These are phyloP conservation scores for Harpagifer antarcticus DNA, from an alignment of 2,797 vertebrate genomes.

Conservation along the genomic window DNA sequence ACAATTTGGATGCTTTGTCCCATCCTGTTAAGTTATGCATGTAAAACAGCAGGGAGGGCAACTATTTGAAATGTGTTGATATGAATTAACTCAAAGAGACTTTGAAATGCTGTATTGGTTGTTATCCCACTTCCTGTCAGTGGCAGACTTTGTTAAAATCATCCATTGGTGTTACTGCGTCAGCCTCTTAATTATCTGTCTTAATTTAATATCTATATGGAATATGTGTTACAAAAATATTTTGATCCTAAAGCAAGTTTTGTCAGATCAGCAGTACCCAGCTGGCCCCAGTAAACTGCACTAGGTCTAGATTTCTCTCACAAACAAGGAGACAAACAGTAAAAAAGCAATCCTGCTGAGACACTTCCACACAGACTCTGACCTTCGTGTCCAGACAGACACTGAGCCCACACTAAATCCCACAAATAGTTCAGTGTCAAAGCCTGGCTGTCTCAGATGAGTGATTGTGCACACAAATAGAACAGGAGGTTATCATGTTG, in stretches of 20 bases:
- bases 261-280: neutral
- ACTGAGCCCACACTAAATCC: slow-evolving; percentile 33
- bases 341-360: neutral
- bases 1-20: slow-evolving; percentile 18
- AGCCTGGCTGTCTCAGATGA: slow-evolving; percentile 37
- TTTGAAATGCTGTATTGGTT: slow-evolving; percentile 27
- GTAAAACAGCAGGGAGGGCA: slow-evolving; percentile 32
- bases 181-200: neutral
- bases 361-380: slow-evolving; percentile 36
- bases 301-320: slow-evolving; percentile 7
- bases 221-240: slow-evolving; percentile 9
- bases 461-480: slow-evolving; percentile 50
- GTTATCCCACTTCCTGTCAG: neutral
- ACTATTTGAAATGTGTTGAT: slow-evolving; percentile 32
- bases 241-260: slow-evolving; percentile 1
- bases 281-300: slow-evolving; percentile 4
- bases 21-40: slow-evolving; percentile 36
- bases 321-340: slow-evolving; percentile 23
- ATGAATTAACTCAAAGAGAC: slow-evolving; percentile 28
- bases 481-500: slow-evolving; percentile 53
- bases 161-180: neutral
- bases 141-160: slow-evolving; percentile 18
- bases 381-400: slow-evolving; percentile 44
- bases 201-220: neutral
- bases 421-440: slow-evolving; percentile 47